Percentiles rank a stretch among this genome's conserved stretches.
Evolutionary conservation across 2,113 vertebrate genomes (phyloP).

Genomic region (Phalacrocorax carbo): DNA sequence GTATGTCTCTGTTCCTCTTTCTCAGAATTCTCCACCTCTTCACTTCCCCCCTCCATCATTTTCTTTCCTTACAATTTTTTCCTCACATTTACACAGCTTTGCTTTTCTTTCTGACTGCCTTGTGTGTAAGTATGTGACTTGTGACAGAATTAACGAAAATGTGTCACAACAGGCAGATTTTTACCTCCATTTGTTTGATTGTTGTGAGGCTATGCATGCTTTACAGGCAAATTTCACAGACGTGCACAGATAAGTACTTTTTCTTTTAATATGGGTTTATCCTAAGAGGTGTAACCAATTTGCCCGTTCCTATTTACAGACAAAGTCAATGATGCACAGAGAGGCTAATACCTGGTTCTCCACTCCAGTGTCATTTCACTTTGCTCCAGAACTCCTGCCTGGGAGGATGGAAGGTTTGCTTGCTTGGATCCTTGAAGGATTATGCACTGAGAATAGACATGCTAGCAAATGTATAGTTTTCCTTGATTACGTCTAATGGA

Average conservation of each 20-base stretch:
- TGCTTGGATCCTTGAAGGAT: not conserved
- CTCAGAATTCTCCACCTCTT: conserved; percentile 3
- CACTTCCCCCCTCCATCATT: rapidly evolving
- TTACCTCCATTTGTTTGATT: not conserved
- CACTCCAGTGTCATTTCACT: not conserved
- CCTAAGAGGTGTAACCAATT: not conserved
- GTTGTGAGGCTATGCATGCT: not conserved
- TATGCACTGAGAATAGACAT: not conserved
- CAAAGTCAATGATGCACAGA: not conserved
- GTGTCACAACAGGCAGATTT: not conserved
- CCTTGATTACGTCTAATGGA: not conserved
- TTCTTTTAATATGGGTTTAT: not conserved
- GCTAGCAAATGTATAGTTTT: not conserved
- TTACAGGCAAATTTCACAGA: not conserved
- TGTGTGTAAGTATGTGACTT: not conserved
- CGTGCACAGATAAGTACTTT: not conserved
- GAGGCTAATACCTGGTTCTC: not conserved
- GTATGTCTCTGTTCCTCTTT: not conserved
- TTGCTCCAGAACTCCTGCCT: not conserved
- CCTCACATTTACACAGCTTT: not conserved
- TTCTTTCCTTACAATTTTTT: not conserved
- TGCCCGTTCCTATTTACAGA: not conserved
- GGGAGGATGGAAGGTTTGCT: not conserved
- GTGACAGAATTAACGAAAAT: not conserved
- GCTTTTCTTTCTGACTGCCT: not conserved